Percentiles rank a stretch among this genome's conserved stretches.
Conservation (phyloP, 1,140 invertebrate species). For the Drosophila sucinea region DNA sequence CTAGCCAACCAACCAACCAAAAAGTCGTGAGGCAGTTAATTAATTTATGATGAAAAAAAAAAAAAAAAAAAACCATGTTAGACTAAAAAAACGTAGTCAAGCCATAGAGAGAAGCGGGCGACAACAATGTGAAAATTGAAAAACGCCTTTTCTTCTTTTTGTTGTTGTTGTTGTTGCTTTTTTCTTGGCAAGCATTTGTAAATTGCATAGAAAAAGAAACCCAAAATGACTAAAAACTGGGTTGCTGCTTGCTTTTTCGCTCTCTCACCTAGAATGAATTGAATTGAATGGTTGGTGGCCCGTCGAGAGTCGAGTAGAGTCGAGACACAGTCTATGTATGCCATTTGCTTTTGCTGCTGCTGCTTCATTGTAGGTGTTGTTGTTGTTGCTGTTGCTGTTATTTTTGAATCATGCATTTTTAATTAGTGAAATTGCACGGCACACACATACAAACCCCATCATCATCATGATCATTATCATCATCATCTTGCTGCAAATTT, state of each 20-base stretch:
- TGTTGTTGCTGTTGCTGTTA: conserved; percentile 30
- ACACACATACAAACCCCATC: neutral
- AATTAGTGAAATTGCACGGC: conserved; percentile 74
- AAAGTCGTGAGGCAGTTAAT: conserved; percentile 74
- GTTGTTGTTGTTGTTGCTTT: conserved; percentile 19
- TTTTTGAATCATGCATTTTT: conserved; percentile 80
- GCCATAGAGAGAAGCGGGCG: conserved; percentile 16
- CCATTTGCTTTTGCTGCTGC: conserved; percentile 1
- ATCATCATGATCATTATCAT: neutral
- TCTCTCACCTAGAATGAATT: conserved; percentile 72
- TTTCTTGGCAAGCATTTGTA: conserved; percentile 66
- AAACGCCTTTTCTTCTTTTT: conserved; percentile 54
- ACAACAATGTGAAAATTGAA: conserved; percentile 52
- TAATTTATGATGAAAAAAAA: conserved; percentile 71
- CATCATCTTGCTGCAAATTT: conserved; percentile 63
- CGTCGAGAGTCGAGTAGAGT: conserved; percentile 1
- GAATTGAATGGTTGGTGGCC: conserved; percentile 31
- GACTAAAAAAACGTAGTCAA: conserved; percentile 45
- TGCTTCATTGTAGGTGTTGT: conserved; percentile 6
- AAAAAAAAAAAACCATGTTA: conserved; percentile 36
- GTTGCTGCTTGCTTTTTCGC: conserved; percentile 68
- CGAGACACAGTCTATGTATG: conserved; percentile 53
- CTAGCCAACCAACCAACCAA: conserved; percentile 30
- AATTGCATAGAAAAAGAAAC: conserved; percentile 71
- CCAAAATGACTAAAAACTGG: conserved; percentile 51